Evolutionary conservation across 1,140 invertebrate species (phyloP), one percentile per base, ranked within the genome.

Genomic region (Lordiphosa stackelbergi): DNA sequence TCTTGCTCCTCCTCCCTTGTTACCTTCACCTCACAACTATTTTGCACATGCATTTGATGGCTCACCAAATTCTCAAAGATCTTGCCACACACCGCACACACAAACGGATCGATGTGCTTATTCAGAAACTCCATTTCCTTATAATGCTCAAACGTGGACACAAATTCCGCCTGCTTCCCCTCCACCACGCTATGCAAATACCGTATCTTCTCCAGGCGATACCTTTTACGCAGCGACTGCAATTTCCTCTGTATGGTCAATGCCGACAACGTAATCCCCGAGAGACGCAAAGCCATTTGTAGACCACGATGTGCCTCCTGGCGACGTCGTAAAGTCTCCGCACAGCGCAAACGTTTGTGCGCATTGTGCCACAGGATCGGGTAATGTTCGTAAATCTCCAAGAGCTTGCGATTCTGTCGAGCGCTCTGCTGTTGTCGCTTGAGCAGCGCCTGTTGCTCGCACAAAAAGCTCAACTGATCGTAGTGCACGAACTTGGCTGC

Each of bases 101-200:
- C 69, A 52, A 85, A 81, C 0, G 85, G 85, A 55, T 84, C 78
- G 9, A 86, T 86, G 12, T 86, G 85, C 34, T 86, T 77, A 47
- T 85, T 66, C 4, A 86, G 63, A 5, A 86, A 86, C 28, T 81
- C 66, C 72, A 86, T 81, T 11, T 73, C 69, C 0, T 43, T 49
- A 41, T 81, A 86, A 42, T 77, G 79, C 35, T 81, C 69, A 9
- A 86, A 86, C 0, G 24, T 40, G 3, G 66, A 55, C 4, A 65
- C 59, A 11, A 84, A 86, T 2, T 73, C 64, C 5, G 56, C 35
- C 28, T 77, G 71, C 10, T 69, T 83, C 3, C 68, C 62, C 37
- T 73, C 74, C 2, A 85, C 69, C 8, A 72, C 64, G n/a, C 72
- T 59, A n/a, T 85, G 78, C 52, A 86, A 34, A 16, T 73, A 83